A percentile compares a stretch with the other conserved stretches of the same genome.
phyloP scores from a whole-genome alignment of 2,113 vertebrate species.

The Sebastes fasciatus region DNA sequence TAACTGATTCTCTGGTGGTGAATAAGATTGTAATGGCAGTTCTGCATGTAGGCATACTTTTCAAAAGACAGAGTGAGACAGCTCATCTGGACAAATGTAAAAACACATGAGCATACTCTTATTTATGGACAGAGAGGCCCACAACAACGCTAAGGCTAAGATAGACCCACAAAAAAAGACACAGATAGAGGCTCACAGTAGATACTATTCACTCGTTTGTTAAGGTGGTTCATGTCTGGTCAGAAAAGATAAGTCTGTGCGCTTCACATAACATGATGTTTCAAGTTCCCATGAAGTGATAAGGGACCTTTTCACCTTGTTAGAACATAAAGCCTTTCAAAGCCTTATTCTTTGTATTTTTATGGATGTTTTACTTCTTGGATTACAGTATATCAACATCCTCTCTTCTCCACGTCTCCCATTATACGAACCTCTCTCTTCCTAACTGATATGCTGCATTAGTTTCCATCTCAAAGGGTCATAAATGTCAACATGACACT shows the following conservation, averaged over 20 bases:
- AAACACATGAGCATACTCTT: neutral
- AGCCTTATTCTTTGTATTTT: neutral
- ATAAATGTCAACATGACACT: neutral
- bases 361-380: neutral
- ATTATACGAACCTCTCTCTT: neutral
- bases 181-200: conserved; percentile 4
- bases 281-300: neutral
- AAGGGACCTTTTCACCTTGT: neutral
- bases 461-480: no score
- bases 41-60: conserved; percentile 17
- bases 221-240: conserved; percentile 21
- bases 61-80: neutral
- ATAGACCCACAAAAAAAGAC: neutral
- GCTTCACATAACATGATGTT: neutral
- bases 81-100: neutral
- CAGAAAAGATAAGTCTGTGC: conserved; percentile 22
- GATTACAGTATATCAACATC: conserved; percentile 1
- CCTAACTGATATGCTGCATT: neutral
- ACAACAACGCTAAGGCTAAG: neutral
- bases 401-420: neutral
- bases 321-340: neutral
- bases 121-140: neutral
- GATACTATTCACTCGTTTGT: conserved; percentile 8
- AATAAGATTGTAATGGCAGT: conserved; percentile 21
- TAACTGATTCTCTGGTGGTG: conserved; percentile 48